Base-by-base conservation (phyloP, 2,888 invertebrate genomes). In the Ophion slaviceki region DNA sequence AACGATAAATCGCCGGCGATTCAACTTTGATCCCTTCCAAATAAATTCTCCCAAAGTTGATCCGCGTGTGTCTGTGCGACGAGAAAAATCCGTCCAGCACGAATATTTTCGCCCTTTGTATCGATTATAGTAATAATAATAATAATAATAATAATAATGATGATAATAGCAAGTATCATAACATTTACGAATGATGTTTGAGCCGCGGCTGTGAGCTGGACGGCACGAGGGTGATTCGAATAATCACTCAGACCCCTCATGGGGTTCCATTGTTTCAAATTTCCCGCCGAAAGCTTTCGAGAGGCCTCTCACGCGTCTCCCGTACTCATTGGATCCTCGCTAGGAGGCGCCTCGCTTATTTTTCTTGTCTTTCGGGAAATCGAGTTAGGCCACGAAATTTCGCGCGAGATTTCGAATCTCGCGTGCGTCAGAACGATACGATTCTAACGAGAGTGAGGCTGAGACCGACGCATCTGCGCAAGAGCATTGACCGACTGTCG, bases 381-480 rank as follows among this genome's bases (percentile, higher is more conserved):
- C 57, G 24, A 2, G 61, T 40, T 8, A 8, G 40, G 40, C 8
- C 7, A 10, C 10, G n/a, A 4, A 10, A 17, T 57, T 66, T 59
- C 75, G 75, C 76, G 66, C 40, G n/a, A 24, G n/a, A 24, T 20
- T 61, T 66, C 17, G 76, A 70, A 36, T 68, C 71, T 82, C 80
- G 80, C 67, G 89, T 61, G 64, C 85, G 86, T 91, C 88, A 91
- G 86, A 90, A 90, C 78, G 24, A 4, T 10, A 91, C 87, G 85
- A 90, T 90, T 82, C 91, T 89, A 64, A 89, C 86, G 59, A 85
- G 87, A 53, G 90, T 78, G 75, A 91, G 75, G 79, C 89, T 90
- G 82, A 91, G 88, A 75, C 90, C 88, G 72, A 91, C 82, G 66
- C 90, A 91, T 67, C 88, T 85, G 75, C 89, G 90, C 80, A 91